phyloP scores from a whole-genome alignment of 2,888 invertebrate species.

The Harpagoxenus sublaevis region DNA sequence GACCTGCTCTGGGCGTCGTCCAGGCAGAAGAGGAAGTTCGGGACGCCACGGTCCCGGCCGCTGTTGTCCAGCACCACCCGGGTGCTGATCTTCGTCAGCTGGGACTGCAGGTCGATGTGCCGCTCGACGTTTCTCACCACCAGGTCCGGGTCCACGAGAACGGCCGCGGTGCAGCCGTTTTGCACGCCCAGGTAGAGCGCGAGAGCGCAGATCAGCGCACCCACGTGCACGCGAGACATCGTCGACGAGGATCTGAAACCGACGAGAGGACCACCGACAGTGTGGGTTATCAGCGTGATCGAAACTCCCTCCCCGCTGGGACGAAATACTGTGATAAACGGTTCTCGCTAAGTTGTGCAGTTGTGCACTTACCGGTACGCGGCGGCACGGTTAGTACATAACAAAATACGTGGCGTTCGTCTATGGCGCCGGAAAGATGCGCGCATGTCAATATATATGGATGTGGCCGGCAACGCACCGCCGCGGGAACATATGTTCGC shows the following conservation, averaged over 20 bases:
- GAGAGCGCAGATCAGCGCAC: slow-evolving; percentile 52
- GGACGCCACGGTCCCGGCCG: slow-evolving; percentile 90
- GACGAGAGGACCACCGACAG: background rate
- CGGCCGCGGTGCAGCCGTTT: slow-evolving; percentile 37
- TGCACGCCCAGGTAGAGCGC: slow-evolving; percentile 32
- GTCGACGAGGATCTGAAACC: slow-evolving; percentile 1
- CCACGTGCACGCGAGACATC: slow-evolving; percentile 50
- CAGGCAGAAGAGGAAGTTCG: slow-evolving; percentile 91
- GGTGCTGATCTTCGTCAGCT: slow-evolving; percentile 94
- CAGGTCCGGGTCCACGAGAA: slow-evolving; percentile 86
- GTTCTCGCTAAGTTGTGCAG: background rate
- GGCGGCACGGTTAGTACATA: slow-evolving; percentile 52
- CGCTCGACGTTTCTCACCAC: slow-evolving; percentile 94
- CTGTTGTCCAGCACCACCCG: slow-evolving; percentile 95
- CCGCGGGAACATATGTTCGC: slow-evolving; percentile 71
- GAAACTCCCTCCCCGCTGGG: background rate
- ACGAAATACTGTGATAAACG: background rate
- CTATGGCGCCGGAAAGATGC: slow-evolving; percentile 20
- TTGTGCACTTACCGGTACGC: slow-evolving; percentile 12
- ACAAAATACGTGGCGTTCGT: slow-evolving; percentile 76
- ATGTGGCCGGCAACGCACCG: background rate
- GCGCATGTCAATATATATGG: background rate
- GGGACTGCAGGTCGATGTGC: slow-evolving; percentile 94
- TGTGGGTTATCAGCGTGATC: background rate
- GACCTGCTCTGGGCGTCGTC: slow-evolving; percentile 89